Base-by-base conservation (phyloP, 2,888 invertebrate genomes). In the Merodon equestris region DNA sequence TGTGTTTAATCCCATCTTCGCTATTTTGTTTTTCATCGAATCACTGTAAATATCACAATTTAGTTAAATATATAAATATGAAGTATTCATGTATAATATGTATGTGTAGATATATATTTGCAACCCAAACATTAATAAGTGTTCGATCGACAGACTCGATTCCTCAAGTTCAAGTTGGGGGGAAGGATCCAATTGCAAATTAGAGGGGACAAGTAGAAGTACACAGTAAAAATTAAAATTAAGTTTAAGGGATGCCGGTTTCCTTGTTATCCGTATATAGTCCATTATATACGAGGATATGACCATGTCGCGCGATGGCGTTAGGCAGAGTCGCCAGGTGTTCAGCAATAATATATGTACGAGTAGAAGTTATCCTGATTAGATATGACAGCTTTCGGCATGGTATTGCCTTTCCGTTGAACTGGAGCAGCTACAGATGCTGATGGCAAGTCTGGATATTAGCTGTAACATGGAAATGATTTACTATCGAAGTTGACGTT, bases 11-110 rank as follows among this genome's bases (percentile, higher is more conserved):
- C 27, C 27, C n/a, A n/a, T n/a, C n/a, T n/a, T 40, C 19, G 9
- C 50, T 58, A 47, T 56, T 82, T 76, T 85, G 84, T 85, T 85
- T 83, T 82, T 84, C 85, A 87, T 86, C 88, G 88, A 88, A 88
- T 88, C 88, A 88, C 88, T 88, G 88, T 88, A 88, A 88, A 88
- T 88, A 88, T 88, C 88, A 88, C 88, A 88, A 88, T 88, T 88
- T 88, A 88, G 88, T 88, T 88, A 88, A 88, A 81, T 81, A 73
- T 82, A 81, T 81, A 81, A 81, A 82, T 82, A 81, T 74, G 73
- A 81, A 76, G 67, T 75, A 66, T 76, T 76, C 76, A 70, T 81
- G 63, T 82, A 74, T 81, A n/a, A 64, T 79, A 67, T 70, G 60
- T 53, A 61, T 73, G 56, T 66, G 40, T 58, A 67, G 38, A 81